Percentiles rank a stretch among this genome's conserved stretches.
These are phyloP conservation scores for Rhorus exstirpatorius DNA, from an alignment of 2,888 invertebrate species.

Conservation along the genomic window DNA sequence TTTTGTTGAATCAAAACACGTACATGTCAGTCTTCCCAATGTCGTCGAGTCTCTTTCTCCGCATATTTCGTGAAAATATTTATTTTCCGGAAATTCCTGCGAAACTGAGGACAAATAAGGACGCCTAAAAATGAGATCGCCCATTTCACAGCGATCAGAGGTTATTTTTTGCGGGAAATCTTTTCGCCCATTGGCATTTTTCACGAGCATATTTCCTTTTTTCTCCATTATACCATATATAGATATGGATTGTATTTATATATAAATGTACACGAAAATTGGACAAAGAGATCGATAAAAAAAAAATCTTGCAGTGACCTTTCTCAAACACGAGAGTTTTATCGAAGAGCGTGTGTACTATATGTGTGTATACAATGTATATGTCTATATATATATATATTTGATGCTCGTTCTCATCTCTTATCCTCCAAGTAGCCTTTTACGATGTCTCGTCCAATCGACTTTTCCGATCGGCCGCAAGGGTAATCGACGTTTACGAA, in stretches of 20 bases:
- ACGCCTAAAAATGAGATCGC: background rate
- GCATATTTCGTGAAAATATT: background rate
- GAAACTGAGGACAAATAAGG: background rate
- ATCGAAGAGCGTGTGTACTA: slow-evolving; percentile 8
- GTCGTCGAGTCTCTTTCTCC: background rate
- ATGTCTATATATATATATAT: slow-evolving; percentile 29
- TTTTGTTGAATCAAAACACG: slow-evolving; percentile 42
- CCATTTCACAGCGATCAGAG: background rate
- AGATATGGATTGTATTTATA: background rate
- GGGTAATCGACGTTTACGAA: slow-evolving; percentile 62
- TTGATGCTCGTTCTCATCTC: slow-evolving; percentile 47
- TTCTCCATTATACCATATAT: background rate
- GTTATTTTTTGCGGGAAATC: background rate
- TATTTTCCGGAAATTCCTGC: background rate
- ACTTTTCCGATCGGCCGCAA: slow-evolving; percentile 72
- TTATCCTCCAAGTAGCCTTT: slow-evolving; percentile 73
- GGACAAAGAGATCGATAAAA: slow-evolving; percentile 50
- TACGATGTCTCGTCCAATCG: slow-evolving; percentile 80
- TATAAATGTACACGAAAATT: slow-evolving; percentile 34
- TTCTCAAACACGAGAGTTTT: slow-evolving; percentile 26
- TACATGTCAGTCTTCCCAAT: background rate
- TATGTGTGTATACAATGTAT: slow-evolving; percentile 16
- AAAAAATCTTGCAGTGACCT: slow-evolving; percentile 34
- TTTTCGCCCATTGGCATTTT: background rate
- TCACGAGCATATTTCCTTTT: background rate